Base-by-base conservation (phyloP, 2,797 vertebrate genomes). In the Myotis vivesi region DNA sequence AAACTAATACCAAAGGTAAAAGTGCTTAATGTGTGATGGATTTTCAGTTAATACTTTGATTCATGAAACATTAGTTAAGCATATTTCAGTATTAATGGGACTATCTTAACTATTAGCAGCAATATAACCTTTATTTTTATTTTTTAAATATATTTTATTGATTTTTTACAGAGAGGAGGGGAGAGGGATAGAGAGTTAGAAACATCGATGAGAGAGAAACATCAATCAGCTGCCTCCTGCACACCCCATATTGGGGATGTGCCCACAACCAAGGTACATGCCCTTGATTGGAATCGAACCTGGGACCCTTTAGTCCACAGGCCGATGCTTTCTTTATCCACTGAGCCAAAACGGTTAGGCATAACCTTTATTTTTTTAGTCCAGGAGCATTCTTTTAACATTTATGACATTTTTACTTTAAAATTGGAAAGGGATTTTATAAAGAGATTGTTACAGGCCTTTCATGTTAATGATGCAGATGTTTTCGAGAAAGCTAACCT, bases 361-460 rank as follows among this genome's bases (percentile, higher is more conserved):
- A 46, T 46, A 46, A 46, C 46, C 12, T 46, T 46, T 46, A 46
- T 15, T 46, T 36, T 71, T 94, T 83, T 57, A 41, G 22, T 25
- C 17, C 19, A 8, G 38, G 59, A 46, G 28, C 53, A 36, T 87
- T 90, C 33, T 81, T 89, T 81, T 81, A 72, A 55, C 55, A 46
- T 69, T 87, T 89, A 53, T 46, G 36, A 36, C 64, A 30, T 73
- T 23, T 68, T 95, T 91, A 53, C 41, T 83, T 91, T 87, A 49
- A 76, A 71, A 69, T 71, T 62, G 33, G 44, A 92, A 88, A 64
- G 68, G 86, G 89, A 73, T 44, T 30, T 75, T 28, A 53, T 44
- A 69, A 81, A 82, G 77, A 85, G 83, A 81, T 55, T 28, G 2
- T 76, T 19, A 44, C 19, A 77, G 51, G 38, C 5, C 59, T 92